phyloP scores from a whole-genome alignment of 2,797 vertebrate species.

The Amphiprion clarkii region DNA sequence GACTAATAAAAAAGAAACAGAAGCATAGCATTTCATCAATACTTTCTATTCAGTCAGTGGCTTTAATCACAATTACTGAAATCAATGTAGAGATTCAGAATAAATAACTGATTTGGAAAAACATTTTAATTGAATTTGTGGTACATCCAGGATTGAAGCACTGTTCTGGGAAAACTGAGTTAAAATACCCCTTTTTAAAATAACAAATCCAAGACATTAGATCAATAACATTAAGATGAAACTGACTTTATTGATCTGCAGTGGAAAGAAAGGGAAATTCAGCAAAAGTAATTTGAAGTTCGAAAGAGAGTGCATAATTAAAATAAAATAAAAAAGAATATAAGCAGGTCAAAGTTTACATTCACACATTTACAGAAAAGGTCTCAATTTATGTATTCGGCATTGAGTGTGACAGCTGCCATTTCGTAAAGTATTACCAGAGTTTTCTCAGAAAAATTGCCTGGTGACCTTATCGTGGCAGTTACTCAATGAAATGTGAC shows the following conservation, averaged over 20 bases:
- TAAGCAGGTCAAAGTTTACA: neutral
- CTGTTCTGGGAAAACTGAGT: neutral
- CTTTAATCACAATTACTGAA: slow-evolving; percentile 1
- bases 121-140: neutral
- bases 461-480: slow-evolving; percentile 1
- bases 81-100: slow-evolving; percentile 11
- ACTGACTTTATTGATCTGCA: neutral
- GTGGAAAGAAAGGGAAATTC: neutral
- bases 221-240: neutral
- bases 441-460: slow-evolving; percentile 4
- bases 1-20: too few relatives aligned
- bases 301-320: neutral
- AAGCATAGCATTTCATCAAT: neutral
- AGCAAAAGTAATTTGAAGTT: neutral
- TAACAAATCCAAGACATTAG: neutral
- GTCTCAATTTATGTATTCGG: neutral
- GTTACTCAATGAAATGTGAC: neutral
- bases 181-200: neutral
- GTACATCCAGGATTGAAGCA: neutral
- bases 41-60: neutral
- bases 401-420: neutral
- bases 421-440: neutral
- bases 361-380: slow-evolving; percentile 6
- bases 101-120: neutral
- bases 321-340: neutral